phyloP scores from a whole-genome alignment of 2,888 invertebrate genomes.

The Rhagophthalmus giganteus region DNA sequence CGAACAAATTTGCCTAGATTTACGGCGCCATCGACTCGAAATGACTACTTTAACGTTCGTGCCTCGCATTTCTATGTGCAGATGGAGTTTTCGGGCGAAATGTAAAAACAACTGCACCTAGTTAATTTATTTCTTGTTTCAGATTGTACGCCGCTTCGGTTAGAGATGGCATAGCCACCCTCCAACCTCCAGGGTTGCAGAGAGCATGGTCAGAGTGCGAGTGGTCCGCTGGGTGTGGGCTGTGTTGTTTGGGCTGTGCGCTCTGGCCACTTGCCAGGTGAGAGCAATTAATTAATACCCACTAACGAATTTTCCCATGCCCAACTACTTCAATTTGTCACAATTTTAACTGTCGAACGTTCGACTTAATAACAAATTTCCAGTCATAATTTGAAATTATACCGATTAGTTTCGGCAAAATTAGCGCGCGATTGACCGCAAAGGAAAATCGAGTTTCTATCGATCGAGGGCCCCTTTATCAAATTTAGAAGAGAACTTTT shows the following conservation, averaged over 20 bases:
- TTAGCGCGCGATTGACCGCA: too few species aligned
- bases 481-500: too few species aligned
- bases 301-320: not conserved
- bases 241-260: constrained; percentile 56
- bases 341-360: not conserved
- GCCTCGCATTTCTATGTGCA: not conserved
- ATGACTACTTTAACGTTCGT: too few species aligned
- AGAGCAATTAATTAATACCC: constrained; percentile 26
- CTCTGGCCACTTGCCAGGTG: constrained; percentile 56
- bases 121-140: constrained; percentile 38
- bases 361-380: too few species aligned
- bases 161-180: constrained; percentile 57
- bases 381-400: too few species aligned
- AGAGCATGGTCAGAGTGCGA: constrained; percentile 56
- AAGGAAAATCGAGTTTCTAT: too few species aligned
- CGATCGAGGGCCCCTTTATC: too few species aligned
- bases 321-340: not conserved
- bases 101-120: not conserved
- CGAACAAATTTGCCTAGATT: too few species aligned
- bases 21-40: too few species aligned
- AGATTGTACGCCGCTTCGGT: constrained; percentile 59
- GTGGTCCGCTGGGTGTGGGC: constrained; percentile 55
- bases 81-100: not conserved
- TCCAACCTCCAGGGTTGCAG: constrained; percentile 56
- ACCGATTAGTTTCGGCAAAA: too few species aligned